Percentiles rank a stretch among this genome's conserved stretches.
Conservation (phyloP, 2,797 vertebrate species). For the Trachurus trachurus region DNA sequence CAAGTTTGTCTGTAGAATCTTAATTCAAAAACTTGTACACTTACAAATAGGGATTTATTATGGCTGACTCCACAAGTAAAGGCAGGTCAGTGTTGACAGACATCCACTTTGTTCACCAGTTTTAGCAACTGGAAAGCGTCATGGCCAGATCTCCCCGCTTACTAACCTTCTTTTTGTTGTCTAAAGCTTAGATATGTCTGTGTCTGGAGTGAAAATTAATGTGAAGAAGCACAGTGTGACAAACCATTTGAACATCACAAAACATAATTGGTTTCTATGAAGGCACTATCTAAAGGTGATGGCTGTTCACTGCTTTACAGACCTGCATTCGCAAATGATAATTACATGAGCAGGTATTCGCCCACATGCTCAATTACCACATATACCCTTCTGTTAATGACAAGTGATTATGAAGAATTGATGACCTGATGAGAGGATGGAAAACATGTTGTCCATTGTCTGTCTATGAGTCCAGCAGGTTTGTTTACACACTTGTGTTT, state of each 20-base stretch:
- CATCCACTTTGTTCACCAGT: slow-evolving; percentile 3
- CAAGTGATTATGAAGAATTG: slow-evolving; percentile 2
- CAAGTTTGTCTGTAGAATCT: background rate
- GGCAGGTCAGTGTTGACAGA: slow-evolving; percentile 1
- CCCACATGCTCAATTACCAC: background rate
- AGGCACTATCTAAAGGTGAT: background rate
- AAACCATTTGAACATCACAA: background rate
- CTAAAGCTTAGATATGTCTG: background rate
- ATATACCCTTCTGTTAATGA: background rate
- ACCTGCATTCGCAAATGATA: background rate
- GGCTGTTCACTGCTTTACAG: background rate
- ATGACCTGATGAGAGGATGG: background rate
- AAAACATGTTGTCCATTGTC: background rate
- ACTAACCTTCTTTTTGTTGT: too few relatives aligned
- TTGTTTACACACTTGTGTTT: background rate
- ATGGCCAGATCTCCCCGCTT: background rate
- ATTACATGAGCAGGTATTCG: background rate
- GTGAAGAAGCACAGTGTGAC: background rate
- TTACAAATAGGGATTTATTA: background rate
- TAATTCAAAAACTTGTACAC: background rate
- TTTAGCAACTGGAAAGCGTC: background rate
- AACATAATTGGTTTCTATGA: background rate
- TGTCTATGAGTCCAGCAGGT: background rate
- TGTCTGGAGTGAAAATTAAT: slow-evolving; percentile 1
- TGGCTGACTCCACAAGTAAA: background rate